Evolutionary conservation across 92 coral and sea anemone species (phyloP), one percentile per base, ranked within the genome.

Genomic region (Heliopora coerulea): DNA sequence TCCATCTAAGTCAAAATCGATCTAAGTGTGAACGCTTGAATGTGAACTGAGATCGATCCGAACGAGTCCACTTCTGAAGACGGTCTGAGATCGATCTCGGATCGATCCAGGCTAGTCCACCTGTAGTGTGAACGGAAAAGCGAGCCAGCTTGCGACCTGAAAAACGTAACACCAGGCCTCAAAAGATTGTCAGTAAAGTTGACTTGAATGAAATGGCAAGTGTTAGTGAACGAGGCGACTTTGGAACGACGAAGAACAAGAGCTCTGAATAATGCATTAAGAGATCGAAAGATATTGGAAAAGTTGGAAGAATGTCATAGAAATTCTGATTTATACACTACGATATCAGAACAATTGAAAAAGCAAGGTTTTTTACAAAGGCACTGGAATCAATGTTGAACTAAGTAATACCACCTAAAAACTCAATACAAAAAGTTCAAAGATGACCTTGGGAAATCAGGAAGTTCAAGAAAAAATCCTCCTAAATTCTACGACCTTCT

Each of bases 401-500:
- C 79, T 29, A 73, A 73, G 30, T 41, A 28, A 18, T 54, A 73
- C 20, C 65, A 73, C 27, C 39, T 73, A 30, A 73, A 73, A 28
- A 61, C 17, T 14, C 23, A 24, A 21, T 76, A 76, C 57, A 76
- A 76, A 39, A 76, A 76, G 44, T 49, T 62, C 72, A 76, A 76
- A 41, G 81, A 76, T 31, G 35, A 25, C 35, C 41, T 57, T 49
- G 35, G 40, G n/a, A 24, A 18, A 25, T 78, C 82, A 21, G 75
- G 82, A 6, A 62, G 21, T 78, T 44, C 50, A 20, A 44, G 70
- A 3, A 42, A 18, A 59, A 59, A 75, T 17, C 32, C 65, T 21
- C 80, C 80, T 4, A 65, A 37, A 75, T 61, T 62, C 49, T 78
- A 62, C 34, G 73, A 78, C 34, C 66, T 49, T 37, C 65, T 65